Conservation (phyloP, 1,140 invertebrate species). For the Drosophila orena region DNA sequence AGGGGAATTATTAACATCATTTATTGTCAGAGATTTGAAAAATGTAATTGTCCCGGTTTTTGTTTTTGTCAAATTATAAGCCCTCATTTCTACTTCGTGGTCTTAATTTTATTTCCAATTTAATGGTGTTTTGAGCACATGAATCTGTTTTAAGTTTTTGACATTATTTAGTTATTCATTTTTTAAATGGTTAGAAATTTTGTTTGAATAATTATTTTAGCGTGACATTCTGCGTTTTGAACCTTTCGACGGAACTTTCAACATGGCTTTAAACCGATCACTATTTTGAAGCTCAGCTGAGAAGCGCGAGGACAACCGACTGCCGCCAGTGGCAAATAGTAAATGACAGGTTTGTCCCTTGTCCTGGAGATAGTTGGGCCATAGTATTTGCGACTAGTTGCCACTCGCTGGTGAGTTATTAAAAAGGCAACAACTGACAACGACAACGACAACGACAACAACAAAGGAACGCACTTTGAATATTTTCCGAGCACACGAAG, state of each 20-base stretch:
- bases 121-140: too few relatives aligned
- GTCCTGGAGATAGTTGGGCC: constrained; percentile 40
- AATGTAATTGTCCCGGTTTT: neutral
- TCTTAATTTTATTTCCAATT: too few relatives aligned
- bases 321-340: constrained; percentile 56
- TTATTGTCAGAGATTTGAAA: neutral
- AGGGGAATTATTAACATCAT: constrained; percentile 32
- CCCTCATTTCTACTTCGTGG: too few relatives aligned
- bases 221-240: neutral
- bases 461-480: constrained; percentile 63
- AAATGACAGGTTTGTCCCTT: constrained; percentile 54
- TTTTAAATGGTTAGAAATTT: neutral
- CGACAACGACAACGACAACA: constrained; percentile 11
- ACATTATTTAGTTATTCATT: neutral
- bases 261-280: constrained; percentile 21
- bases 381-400: constrained; percentile 47
- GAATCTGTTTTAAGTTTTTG: neutral
- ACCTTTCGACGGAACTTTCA: neutral
- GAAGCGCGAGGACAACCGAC: constrained; percentile 56
- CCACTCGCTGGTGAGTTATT: constrained; percentile 37
- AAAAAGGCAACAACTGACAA: constrained; percentile 45
- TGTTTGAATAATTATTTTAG: neutral
- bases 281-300: neutral
- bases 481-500: constrained; percentile 43
- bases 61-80: too few relatives aligned